Base-by-base conservation (phyloP, 2,888 invertebrate species). In the Drosophila nigricruria region DNA sequence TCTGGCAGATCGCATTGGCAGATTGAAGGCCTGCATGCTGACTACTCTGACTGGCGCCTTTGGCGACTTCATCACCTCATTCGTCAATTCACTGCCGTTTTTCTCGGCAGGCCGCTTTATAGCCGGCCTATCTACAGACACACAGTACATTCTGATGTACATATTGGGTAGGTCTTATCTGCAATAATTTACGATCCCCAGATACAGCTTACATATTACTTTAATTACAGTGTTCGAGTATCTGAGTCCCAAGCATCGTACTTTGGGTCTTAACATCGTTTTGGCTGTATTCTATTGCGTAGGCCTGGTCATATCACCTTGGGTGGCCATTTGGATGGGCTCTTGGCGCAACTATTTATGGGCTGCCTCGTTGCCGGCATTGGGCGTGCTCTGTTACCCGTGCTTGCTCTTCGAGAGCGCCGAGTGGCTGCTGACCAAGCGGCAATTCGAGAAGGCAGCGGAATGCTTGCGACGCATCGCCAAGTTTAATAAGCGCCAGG, bases 41-140 rank as follows among this genome's bases (percentile, higher is more conserved):
- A 92, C 94, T 20, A 94, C 95, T 78, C 66, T 94, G 56, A 86
- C 94, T 0, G 94, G 94, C 1, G 92, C 94, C 23, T 62, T 93
- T 16, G 94, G 94, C 1, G 95, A 95, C 73, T 92, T 94, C 30
- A 81, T 93, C 1, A 94, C 94, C 0, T 91, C 94, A 1, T 93
- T 94, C 69, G 92, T 94, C 3, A 88, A 70, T 12, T 91, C 92
- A 58, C 91, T 94, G 52, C 82, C 92, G 1, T 86, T 92, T 47
- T 95, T 94, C 91, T 92, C 93, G 1, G 65, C 92, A 1, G 93
- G 94, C 23, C 92, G 95, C 66, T 94, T 95, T 77, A 77, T 95
- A 27, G 94, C 95, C 2, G 95, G 95, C 12, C 89, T 94, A 63
- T 94, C 94, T 9, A 94, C 94, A n/a, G 95, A 95, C 81, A 93